Evolutionary conservation across 2,797 vertebrate species (phyloP).

Genomic region (Pangasius macronema): DNA sequence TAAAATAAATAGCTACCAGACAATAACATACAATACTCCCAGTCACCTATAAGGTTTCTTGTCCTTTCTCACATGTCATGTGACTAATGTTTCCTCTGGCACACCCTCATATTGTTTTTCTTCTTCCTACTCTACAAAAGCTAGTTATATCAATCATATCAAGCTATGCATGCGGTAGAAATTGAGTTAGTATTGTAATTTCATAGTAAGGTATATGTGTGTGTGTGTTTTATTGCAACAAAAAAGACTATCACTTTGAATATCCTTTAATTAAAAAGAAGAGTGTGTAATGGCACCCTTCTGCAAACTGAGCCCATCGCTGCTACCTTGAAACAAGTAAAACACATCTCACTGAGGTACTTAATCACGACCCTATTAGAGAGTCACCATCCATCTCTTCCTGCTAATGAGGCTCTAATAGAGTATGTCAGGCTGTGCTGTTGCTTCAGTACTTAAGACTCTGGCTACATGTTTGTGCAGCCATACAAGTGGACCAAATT

Average conservation of each 20-base stretch:
- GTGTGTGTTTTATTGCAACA: not conserved
- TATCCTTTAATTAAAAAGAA: not conserved
- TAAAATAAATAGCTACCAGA: not conserved
- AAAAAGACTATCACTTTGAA: not conserved
- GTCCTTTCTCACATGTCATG: not conserved
- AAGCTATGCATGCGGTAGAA: too few relatives aligned
- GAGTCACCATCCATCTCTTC: constrained; percentile 54
- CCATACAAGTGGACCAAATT: constrained; percentile 50
- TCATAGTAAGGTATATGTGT: too few relatives aligned
- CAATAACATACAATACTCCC: not conserved
- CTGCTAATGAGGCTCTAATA: constrained; percentile 58
- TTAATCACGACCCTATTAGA: constrained; percentile 54
- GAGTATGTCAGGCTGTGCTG: constrained; percentile 50
- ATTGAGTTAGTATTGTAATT: too few relatives aligned
- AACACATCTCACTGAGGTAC: constrained; percentile 49
- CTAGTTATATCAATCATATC: too few relatives aligned
- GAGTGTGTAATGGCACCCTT: not conserved
- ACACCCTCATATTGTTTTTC: not conserved
- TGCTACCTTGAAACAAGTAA: constrained; percentile 38
- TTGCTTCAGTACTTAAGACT: constrained; percentile 39
- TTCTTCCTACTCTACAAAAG: not conserved
- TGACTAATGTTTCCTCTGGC: not conserved
- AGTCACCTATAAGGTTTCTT: not conserved
- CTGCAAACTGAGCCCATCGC: not conserved
- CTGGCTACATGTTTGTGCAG: constrained; percentile 54